A percentile compares a stretch with the other conserved stretches of the same genome.
phyloP scores from a whole-genome alignment of 2,888 invertebrate genomes.

The Eilema caniola region DNA sequence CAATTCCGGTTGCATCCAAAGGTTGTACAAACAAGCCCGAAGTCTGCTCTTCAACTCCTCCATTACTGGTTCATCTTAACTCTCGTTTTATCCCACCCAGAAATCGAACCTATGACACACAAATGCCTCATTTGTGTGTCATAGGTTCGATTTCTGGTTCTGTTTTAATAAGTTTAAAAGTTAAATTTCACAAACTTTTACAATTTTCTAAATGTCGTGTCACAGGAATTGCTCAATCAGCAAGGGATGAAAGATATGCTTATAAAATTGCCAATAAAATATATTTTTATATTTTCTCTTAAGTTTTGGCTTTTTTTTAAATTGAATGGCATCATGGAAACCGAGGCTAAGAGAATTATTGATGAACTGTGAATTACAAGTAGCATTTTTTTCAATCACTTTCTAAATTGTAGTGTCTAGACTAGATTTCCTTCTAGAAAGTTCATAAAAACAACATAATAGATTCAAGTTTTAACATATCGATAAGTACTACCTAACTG shows the following conservation, averaged over 20 bases:
- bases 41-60: background rate
- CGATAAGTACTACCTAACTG: background rate
- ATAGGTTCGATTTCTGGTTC: too few relatives aligned
- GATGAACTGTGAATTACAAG: constrained; percentile 35
- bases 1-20: background rate
- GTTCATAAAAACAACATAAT: background rate
- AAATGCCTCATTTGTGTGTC: background rate
- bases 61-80: background rate
- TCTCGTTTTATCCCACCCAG: background rate
- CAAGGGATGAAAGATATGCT: constrained; percentile 29
- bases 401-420: constrained; percentile 50
- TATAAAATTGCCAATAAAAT: constrained; percentile 25
- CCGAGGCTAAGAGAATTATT: constrained; percentile 33
- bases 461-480: background rate
- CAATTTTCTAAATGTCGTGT: constrained; percentile 28
- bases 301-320: constrained; percentile 34
- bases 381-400: constrained; percentile 27
- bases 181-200: background rate
- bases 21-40: background rate
- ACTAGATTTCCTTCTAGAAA: constrained; percentile 27
- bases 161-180: background rate
- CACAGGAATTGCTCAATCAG: constrained; percentile 21
- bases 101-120: background rate
- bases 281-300: constrained; percentile 13
- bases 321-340: constrained; percentile 31